Percentiles rank a stretch among this genome's conserved stretches.
Evolutionary conservation across 2,797 vertebrate species (phyloP).

Genomic region (Odontamblyopus rebecca): DNA sequence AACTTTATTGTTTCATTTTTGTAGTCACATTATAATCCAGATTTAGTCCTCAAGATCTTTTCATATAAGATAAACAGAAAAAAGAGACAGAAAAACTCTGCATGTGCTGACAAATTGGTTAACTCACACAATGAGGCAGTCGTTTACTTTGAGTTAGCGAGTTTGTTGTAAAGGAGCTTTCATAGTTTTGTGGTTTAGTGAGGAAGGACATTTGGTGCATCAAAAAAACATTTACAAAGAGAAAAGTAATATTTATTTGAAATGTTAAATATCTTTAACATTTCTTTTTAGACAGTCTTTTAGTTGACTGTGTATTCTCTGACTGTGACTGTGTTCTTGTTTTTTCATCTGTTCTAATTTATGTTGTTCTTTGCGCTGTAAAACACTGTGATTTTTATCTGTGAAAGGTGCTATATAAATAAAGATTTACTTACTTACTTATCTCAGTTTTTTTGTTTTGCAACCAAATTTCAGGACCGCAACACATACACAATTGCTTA

Average conservation of each 20-base stretch:
- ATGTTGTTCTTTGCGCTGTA: too few relatives aligned
- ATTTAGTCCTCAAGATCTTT: slow-evolving; percentile 68
- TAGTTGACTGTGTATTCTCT: too few relatives aligned
- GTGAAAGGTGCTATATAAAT: too few relatives aligned
- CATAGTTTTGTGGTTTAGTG: neutral
- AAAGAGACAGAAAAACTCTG: slow-evolving; percentile 61
- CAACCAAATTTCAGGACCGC: neutral
- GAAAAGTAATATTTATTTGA: too few relatives aligned
- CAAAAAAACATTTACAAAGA: too few relatives aligned
- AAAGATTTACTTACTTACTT: too few relatives aligned
- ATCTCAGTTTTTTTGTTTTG: neutral
- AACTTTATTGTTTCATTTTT: slow-evolving; percentile 78
- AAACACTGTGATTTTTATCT: too few relatives aligned
- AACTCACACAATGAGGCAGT: slow-evolving; percentile 22
- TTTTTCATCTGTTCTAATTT: too few relatives aligned
- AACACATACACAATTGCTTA: neutral
- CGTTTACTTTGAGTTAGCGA: slow-evolving; percentile 10
- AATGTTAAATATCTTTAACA: too few relatives aligned
- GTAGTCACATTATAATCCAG: slow-evolving; percentile 70
- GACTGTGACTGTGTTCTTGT: too few relatives aligned
- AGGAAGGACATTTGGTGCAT: too few relatives aligned
- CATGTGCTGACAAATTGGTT: slow-evolving; percentile 55
- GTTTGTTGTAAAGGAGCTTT: slow-evolving; percentile 1
- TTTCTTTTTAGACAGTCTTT: too few relatives aligned
- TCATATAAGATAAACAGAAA: slow-evolving; percentile 69